Conservation (phyloP, 2,888 invertebrate species). For the Drosophila hamatofila region DNA sequence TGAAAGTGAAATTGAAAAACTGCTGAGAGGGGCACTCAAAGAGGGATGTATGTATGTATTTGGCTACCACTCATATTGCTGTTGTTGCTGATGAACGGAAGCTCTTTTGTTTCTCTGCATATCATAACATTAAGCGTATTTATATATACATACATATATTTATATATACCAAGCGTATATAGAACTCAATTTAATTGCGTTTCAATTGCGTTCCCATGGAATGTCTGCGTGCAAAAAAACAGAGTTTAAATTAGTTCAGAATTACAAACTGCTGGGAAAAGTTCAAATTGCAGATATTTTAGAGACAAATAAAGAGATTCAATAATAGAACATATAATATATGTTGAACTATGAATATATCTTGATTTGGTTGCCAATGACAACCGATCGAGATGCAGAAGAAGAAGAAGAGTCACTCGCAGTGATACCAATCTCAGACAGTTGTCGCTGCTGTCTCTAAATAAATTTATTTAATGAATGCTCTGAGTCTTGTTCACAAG, state of each 20-base stretch:
- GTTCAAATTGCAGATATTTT: not conserved
- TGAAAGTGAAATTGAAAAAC: conserved; percentile 65
- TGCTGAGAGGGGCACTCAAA: not conserved
- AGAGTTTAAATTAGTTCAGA: conserved; percentile 3
- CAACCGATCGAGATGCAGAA: no score
- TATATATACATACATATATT: not conserved
- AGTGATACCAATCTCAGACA: no score
- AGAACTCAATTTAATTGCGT: conserved; percentile 45
- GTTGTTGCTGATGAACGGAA: conserved; percentile 48
- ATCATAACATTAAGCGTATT: conserved; percentile 41
- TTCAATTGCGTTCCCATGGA: conserved; percentile 14
- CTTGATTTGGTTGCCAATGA: no score
- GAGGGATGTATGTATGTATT: not conserved
- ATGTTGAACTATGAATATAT: not conserved
- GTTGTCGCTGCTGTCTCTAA: no score
- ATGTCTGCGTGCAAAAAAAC: conserved; percentile 7
- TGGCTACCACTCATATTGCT: conserved; percentile 9
- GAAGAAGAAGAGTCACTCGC: no score
- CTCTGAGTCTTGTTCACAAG: no score
- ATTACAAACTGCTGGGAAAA: not conserved
- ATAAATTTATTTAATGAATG: no score
- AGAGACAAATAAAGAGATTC: not conserved
- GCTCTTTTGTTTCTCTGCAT: conserved; percentile 62
- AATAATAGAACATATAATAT: no score
- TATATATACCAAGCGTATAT: conserved; percentile 5